phyloP scores from a whole-genome alignment of 2,888 invertebrate genomes.

The Eretmocerus hayati region DNA sequence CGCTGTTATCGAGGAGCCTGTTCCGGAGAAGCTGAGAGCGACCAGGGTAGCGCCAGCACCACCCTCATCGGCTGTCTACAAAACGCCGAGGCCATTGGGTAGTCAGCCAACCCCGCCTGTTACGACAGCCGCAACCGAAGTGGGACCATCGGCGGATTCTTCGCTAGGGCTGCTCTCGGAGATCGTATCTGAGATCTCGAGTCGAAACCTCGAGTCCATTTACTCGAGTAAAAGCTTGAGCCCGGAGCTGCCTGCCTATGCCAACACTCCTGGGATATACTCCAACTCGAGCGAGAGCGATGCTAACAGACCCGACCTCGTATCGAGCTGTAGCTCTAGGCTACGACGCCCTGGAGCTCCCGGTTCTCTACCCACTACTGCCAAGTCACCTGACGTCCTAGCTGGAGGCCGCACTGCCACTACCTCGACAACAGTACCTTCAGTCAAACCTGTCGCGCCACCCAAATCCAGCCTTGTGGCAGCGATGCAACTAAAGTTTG shows the following conservation, averaged over 20 bases:
- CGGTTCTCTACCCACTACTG: conserved; percentile 25
- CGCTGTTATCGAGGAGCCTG: conserved; percentile 77
- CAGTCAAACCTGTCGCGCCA: conserved; percentile 46
- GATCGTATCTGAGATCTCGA: conserved; percentile 82
- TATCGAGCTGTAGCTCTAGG: no score
- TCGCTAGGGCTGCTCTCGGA: conserved; percentile 65
- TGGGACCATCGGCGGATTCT: conserved; percentile 46
- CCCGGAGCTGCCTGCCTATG: conserved; percentile 53
- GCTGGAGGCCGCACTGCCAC: conserved; percentile 25
- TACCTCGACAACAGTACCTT: conserved; percentile 43
- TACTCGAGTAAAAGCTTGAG: conserved; percentile 69
- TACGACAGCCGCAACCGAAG: background rate
- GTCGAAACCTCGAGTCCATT: conserved; percentile 78
- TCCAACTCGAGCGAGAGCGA: conserved; percentile 54
- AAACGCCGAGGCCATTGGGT: conserved; percentile 51
- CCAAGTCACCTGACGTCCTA: conserved; percentile 51
- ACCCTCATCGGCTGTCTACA: conserved; percentile 40
- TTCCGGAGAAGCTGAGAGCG: conserved; percentile 44
- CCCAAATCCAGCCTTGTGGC: no score
- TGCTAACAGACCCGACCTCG: conserved; percentile 64
- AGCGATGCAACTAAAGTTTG: no score
- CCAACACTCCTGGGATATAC: conserved; percentile 60
- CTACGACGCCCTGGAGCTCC: no score
- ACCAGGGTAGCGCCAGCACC: conserved; percentile 27
- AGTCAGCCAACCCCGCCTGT: conserved; percentile 38